Conservation (phyloP, 2,888 invertebrate species). For the Cataglyphis cursor region DNA sequence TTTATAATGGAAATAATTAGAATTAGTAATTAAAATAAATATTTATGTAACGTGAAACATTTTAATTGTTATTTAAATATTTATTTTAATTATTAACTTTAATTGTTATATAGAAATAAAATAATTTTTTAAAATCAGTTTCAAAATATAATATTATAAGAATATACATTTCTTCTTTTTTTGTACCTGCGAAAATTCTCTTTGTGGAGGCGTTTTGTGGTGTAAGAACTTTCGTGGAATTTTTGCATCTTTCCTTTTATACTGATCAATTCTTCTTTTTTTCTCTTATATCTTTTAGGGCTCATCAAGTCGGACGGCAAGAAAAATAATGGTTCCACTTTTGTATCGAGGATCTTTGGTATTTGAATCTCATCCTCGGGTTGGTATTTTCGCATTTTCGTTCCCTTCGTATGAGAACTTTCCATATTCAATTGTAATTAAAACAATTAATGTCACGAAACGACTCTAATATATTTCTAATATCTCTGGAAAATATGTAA, state of each 20-base stretch:
- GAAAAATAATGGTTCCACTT: constrained; percentile 89
- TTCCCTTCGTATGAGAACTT: background rate
- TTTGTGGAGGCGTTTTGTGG: constrained; percentile 55
- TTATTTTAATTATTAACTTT: constrained; percentile 14
- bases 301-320: constrained; percentile 89
- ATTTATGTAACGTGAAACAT: background rate
- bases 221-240: constrained; percentile 27
- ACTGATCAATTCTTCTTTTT: background rate
- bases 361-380: background rate
- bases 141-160: background rate
- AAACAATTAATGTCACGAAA: background rate
- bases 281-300: constrained; percentile 38
- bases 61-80: background rate
- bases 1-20: background rate
- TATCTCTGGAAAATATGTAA: constrained; percentile 23
- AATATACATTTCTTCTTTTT: background rate
- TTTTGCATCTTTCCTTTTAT: constrained; percentile 17
- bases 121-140: background rate
- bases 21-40: constrained; percentile 1
- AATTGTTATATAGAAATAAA: background rate
- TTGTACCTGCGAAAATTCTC: constrained; percentile 69
- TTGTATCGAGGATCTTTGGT: constrained; percentile 41
- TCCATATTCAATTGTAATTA: constrained; percentile 34
- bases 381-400: constrained; percentile 15
- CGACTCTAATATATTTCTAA: background rate